A percentile compares a stretch with the other conserved stretches of the same genome.
phyloP scores from a whole-genome alignment of 1,140 invertebrate genomes.

The Drosophila lini region DNA sequence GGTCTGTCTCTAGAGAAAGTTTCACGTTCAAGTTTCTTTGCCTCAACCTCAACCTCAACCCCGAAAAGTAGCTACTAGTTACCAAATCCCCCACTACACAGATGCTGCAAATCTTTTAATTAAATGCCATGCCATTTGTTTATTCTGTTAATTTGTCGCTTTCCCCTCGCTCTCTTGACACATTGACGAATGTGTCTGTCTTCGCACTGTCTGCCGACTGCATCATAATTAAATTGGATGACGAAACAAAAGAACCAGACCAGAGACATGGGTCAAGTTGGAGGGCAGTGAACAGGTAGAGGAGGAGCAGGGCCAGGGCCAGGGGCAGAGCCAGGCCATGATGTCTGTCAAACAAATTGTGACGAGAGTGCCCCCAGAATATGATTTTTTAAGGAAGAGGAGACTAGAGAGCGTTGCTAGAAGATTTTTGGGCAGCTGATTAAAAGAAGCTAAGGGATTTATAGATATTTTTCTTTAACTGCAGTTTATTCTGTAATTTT shows the following conservation, averaged over 20 bases:
- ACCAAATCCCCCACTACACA: background rate
- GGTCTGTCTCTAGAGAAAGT: slow-evolving; percentile 38
- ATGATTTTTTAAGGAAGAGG: background rate
- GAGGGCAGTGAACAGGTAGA: slow-evolving; percentile 43
- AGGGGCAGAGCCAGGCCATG: slow-evolving; percentile 13
- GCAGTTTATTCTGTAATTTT: background rate
- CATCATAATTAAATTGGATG: slow-evolving; percentile 77
- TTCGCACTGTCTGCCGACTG: slow-evolving; percentile 44
- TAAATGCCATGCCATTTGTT: slow-evolving; percentile 74
- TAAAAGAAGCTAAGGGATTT: background rate
- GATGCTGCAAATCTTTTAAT: slow-evolving; percentile 45
- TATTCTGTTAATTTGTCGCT: slow-evolving; percentile 74
- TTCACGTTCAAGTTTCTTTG: slow-evolving; percentile 60
- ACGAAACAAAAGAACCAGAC: slow-evolving; percentile 50
- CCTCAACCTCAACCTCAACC: slow-evolving; percentile 14
- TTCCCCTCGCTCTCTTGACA: slow-evolving; percentile 54
- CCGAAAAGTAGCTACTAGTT: slow-evolving; percentile 36
- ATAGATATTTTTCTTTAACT: background rate
- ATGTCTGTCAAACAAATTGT: slow-evolving; percentile 30
- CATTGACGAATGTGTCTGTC: slow-evolving; percentile 60
- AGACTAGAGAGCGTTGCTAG: no score
- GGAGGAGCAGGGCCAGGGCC: background rate
- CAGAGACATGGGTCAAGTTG: slow-evolving; percentile 78
- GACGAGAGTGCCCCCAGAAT: slow-evolving; percentile 5
- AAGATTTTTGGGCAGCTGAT: slow-evolving; percentile 7